Percentiles rank a stretch among this genome's conserved stretches.
These are phyloP conservation scores for Menura novaehollandiae DNA, from an alignment of 2,113 vertebrate genomes.

Conservation along the genomic window DNA sequence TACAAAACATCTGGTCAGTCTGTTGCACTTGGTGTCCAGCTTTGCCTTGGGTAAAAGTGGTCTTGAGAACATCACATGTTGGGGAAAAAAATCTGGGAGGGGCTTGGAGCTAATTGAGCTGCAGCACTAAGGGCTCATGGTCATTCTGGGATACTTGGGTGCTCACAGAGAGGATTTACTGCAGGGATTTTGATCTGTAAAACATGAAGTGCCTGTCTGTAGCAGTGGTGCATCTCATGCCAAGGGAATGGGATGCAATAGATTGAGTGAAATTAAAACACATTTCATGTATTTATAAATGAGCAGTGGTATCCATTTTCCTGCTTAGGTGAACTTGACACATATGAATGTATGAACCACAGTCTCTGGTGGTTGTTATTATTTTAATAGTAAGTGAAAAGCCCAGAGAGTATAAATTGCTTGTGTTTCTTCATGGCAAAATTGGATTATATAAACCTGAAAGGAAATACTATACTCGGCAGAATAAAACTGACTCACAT, in stretches of 20 bases:
- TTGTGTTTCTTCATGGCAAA: neutral
- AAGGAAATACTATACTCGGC: neutral
- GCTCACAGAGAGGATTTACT: neutral
- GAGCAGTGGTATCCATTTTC: neutral
- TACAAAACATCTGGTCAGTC: neutral
- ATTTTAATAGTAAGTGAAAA: constrained; percentile 3
- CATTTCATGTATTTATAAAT: neutral
- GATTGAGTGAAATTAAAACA: constrained; percentile 41
- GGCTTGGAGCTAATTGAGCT: neutral
- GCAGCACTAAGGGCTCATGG: neutral
- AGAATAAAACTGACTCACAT: neutral
- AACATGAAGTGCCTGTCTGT: neutral
- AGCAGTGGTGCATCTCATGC: neutral
- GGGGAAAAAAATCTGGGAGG: neutral
- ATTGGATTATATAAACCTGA: neutral
- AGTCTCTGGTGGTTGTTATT: neutral
- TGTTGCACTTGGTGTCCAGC: neutral
- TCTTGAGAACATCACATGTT: neutral
- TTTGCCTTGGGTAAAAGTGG: neutral
- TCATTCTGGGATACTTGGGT: neutral
- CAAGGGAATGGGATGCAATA: neutral
- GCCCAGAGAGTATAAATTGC: neutral
- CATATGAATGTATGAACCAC: neutral
- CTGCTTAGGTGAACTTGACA: constrained; percentile 7
- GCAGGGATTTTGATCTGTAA: neutral